A percentile compares a stretch with the other conserved stretches of the same genome.
Conservation (phyloP, 1,140 invertebrate species). For the Drosophila kohkoa region DNA sequence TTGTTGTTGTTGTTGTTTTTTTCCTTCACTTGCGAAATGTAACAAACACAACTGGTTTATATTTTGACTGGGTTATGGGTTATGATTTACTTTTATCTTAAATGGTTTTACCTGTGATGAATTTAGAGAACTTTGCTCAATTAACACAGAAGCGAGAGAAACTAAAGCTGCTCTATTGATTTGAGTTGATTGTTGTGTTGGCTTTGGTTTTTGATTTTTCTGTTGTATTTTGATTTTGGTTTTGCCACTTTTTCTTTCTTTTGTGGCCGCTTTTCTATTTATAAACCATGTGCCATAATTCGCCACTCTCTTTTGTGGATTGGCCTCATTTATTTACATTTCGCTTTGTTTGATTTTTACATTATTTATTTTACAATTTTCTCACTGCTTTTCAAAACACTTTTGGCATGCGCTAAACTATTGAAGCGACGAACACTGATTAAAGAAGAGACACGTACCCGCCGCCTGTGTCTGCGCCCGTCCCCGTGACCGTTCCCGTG, state of each 20-base stretch:
- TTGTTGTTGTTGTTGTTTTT: neutral
- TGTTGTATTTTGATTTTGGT: slow-evolving; percentile 18
- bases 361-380: slow-evolving; percentile 50
- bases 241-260: slow-evolving; percentile 68
- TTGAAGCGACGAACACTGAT: slow-evolving; percentile 26
- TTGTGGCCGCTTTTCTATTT: slow-evolving; percentile 49
- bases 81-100: slow-evolving; percentile 31
- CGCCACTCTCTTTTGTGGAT: slow-evolving; percentile 52
- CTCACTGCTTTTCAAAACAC: slow-evolving; percentile 49
- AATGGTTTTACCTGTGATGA: slow-evolving; percentile 47
- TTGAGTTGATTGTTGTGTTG: neutral
- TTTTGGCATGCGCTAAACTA: slow-evolving; percentile 57
- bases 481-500: slow-evolving; percentile 30
- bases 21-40: slow-evolving; percentile 61
- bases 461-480: slow-evolving; percentile 14
- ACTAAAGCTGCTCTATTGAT: slow-evolving; percentile 2
- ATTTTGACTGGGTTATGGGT: slow-evolving; percentile 20
- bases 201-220: slow-evolving; percentile 27
- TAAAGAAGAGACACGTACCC: slow-evolving; percentile 41
- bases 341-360: slow-evolving; percentile 48
- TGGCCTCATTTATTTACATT: slow-evolving; percentile 73
- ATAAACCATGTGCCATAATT: slow-evolving; percentile 70
- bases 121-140: neutral
- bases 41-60: slow-evolving; percentile 68
- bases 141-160: slow-evolving; percentile 18